Evolutionary conservation across 1,140 invertebrate genomes (phyloP).

Genomic region (Drosophila sucinea): DNA sequence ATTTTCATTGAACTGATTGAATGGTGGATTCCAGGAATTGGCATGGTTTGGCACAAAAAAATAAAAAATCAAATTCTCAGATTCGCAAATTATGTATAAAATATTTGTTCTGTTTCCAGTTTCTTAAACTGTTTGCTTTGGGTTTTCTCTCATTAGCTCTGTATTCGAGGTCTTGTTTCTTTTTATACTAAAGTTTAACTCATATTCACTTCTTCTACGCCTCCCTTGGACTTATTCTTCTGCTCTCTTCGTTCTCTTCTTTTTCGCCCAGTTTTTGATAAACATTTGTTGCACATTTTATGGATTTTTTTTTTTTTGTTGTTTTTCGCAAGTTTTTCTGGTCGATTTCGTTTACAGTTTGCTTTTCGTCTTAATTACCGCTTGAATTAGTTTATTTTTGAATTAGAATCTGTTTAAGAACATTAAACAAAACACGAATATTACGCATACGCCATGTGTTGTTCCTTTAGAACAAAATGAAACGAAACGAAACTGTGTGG

Average conservation of each 20-base stretch:
- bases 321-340: slow-evolving; percentile 1
- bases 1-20: slow-evolving; percentile 19
- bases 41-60: neutral
- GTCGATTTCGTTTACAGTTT: slow-evolving; percentile 21
- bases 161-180: no score
- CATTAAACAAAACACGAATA: slow-evolving; percentile 20
- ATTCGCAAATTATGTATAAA: no score
- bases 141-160: no score
- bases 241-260: no score
- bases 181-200: no score
- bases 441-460: slow-evolving; percentile 71
- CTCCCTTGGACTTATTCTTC: no score
- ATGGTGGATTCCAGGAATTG: slow-evolving; percentile 15
- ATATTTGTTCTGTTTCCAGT: no score
- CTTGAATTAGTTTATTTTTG: neutral
- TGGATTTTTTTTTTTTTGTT: slow-evolving; percentile 1
- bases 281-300: slow-evolving; percentile 1
- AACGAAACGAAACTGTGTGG: no score
- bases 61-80: no score
- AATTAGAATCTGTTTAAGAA: neutral
- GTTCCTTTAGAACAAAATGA: neutral
- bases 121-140: no score
- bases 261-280: slow-evolving; percentile 18
- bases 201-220: no score
- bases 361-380: neutral